A percentile compares a stretch with the other conserved stretches of the same genome.
These are phyloP conservation scores for Ifrita kowaldi DNA, from an alignment of 2,113 vertebrate genomes.

Conservation along the genomic window DNA sequence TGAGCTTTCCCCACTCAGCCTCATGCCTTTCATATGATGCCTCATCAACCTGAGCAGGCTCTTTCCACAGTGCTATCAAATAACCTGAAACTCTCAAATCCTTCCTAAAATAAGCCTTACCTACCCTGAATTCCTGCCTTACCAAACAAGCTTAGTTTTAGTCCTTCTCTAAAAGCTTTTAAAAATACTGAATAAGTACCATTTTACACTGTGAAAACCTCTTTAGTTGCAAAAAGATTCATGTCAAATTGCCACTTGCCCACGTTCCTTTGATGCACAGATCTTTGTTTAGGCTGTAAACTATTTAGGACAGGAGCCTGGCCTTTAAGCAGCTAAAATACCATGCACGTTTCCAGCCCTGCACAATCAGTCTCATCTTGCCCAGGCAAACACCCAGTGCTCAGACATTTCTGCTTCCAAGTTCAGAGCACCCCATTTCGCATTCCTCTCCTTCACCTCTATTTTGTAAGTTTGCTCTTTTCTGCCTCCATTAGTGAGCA, in stretches of 20 bases:
- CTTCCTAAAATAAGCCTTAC: slow-evolving; percentile 16
- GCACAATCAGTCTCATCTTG: slow-evolving; percentile 16
- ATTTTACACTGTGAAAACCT: slow-evolving; percentile 13
- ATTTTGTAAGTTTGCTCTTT: not conserved
- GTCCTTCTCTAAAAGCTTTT: not conserved
- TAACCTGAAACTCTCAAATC: not conserved
- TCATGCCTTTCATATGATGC: not conserved
- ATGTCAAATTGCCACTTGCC: slow-evolving; percentile 14
- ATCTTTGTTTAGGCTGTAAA: slow-evolving; percentile 39
- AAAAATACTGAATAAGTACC: not conserved
- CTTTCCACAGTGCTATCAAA: not conserved
- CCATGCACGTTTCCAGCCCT: not conserved
- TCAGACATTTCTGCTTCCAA: not conserved
- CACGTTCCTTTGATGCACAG: not conserved
- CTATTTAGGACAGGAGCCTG: not conserved
- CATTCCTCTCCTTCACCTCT: slow-evolving; percentile 11
- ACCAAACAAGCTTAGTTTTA: not conserved
- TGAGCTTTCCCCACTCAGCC: not conserved
- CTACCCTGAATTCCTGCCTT: not conserved
- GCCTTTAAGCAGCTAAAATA: slow-evolving; percentile 8
- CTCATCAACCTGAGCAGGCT: not conserved
- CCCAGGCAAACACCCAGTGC: not conserved
- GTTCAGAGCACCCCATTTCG: rapidly evolving
- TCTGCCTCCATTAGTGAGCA: not conserved
- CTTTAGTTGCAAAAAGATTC: not conserved